Evolutionary conservation across 2,888 invertebrate genomes (phyloP).

Genomic region (Aphidoletes aphidimyza): DNA sequence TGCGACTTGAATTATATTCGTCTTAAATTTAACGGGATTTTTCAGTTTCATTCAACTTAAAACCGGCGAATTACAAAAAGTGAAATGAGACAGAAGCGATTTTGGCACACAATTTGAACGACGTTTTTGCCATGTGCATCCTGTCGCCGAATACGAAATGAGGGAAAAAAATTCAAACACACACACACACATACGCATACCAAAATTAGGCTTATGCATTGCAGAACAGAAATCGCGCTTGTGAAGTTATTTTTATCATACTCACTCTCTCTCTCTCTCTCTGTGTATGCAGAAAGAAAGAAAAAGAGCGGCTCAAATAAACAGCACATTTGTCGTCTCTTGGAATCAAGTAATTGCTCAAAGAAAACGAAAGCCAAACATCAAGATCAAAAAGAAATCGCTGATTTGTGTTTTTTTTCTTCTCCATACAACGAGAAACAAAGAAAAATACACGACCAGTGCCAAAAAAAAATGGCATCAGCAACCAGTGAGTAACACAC

Average conservation of each 20-base stretch:
- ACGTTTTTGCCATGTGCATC: not conserved
- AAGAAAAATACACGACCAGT: not conserved
- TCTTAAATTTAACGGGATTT: not conserved
- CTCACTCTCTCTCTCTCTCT: too few relatives aligned
- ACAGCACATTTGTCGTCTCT: not conserved
- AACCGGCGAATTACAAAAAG: not conserved
- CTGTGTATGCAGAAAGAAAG: not conserved
- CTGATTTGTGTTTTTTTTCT: conserved; percentile 6
- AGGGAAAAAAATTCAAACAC: not conserved
- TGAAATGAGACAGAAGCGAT: not conserved
- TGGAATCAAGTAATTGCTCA: conserved; percentile 47
- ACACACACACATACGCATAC: too few relatives aligned
- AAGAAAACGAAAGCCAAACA: conserved; percentile 52
- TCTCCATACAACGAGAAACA: not conserved
- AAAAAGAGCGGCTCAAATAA: not conserved
- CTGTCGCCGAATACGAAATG: not conserved
- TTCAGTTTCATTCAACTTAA: conserved; percentile 37
- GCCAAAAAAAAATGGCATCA: not conserved
- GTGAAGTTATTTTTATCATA: conserved; percentile 16
- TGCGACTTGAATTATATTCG: not conserved
- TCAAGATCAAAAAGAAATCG: conserved; percentile 33
- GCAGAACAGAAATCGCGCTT: not conserved
- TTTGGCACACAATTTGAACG: conserved; percentile 19
- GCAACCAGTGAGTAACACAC: not conserved
- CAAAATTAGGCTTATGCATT: not conserved